phyloP scores from a whole-genome alignment of 2,113 vertebrate species.

The Semicossyphus pulcher region DNA sequence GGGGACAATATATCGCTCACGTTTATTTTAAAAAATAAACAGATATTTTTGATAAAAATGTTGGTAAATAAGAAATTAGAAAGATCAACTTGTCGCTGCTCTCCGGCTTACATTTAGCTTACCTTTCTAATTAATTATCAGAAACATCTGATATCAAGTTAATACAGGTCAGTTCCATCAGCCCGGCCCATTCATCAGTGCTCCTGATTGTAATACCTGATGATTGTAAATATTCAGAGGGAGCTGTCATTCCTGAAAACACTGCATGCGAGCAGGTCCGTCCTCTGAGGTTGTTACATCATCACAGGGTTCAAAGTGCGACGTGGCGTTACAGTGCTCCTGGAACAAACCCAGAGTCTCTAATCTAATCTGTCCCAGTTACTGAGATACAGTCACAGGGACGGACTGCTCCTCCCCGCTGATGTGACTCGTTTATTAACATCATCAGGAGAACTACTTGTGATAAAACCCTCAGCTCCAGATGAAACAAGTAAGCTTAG shows the following conservation, averaged over 20 bases:
- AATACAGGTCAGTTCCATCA: neutral
- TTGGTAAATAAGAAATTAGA: too few relatives aligned
- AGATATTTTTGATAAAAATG: too few relatives aligned
- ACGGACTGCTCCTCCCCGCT: neutral
- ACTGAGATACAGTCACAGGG: neutral
- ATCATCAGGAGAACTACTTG: too few relatives aligned
- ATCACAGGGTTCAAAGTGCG: constrained; percentile 9
- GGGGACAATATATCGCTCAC: too few relatives aligned
- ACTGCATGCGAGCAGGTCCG: accelerated
- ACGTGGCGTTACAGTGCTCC: neutral
- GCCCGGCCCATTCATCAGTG: too few relatives aligned
- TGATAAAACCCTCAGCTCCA: too few relatives aligned
- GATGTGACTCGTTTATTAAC: neutral
- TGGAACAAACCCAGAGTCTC: neutral
- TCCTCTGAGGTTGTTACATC: accelerated
- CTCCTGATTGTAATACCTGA: neutral
- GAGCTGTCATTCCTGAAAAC: neutral
- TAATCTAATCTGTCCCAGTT: constrained; percentile 22
- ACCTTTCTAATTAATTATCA: too few relatives aligned
- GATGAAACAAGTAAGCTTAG: too few relatives aligned
- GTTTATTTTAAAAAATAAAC: too few relatives aligned
- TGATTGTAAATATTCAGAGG: too few relatives aligned
- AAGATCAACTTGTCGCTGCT: too few relatives aligned
- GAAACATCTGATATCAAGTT: neutral
- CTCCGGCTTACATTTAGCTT: too few relatives aligned